Evolutionary conservation across 2,888 invertebrate species (phyloP).

Genomic region (Hypomecis punctinalis): DNA sequence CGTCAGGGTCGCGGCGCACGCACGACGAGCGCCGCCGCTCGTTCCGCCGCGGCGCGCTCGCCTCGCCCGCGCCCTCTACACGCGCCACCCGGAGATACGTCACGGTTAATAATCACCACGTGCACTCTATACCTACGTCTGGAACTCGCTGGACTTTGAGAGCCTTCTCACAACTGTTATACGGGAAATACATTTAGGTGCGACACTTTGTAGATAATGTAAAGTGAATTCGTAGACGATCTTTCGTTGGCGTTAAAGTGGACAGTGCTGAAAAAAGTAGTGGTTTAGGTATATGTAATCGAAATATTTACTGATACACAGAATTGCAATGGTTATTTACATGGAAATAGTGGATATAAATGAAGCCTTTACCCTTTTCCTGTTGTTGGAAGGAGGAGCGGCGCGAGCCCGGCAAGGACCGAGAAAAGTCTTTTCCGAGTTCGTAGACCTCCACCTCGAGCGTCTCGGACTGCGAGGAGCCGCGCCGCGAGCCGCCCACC

Average conservation of each 20-base stretch:
- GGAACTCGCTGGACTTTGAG: too few species aligned
- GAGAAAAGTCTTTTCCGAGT: slow-evolving; percentile 93
- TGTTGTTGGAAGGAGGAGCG: slow-evolving; percentile 93
- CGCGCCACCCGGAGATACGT: slow-evolving; percentile 45
- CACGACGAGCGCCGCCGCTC: slow-evolving; percentile 93
- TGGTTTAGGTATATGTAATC: background rate
- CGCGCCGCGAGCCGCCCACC: slow-evolving; percentile 90
- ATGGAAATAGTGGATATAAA: background rate
- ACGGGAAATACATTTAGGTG: background rate
- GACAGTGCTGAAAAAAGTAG: background rate
- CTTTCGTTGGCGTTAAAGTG: background rate
- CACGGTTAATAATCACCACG: slow-evolving; percentile 27
- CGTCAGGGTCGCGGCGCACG: slow-evolving; percentile 93
- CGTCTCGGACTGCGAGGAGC: slow-evolving; percentile 95
- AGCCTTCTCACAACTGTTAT: too few species aligned
- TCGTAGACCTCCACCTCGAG: slow-evolving; percentile 94
- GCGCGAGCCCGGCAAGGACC: slow-evolving; percentile 93
- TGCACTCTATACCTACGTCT: background rate
- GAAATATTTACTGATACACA: background rate
- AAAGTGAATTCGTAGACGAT: background rate
- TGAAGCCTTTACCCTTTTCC: slow-evolving; percentile 79
- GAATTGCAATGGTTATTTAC: background rate
- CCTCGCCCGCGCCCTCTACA: slow-evolving; percentile 62
- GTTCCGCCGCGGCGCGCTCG: slow-evolving; percentile 69
- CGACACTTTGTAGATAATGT: background rate